Evolutionary conservation across 2,797 vertebrate species (phyloP).

Genomic region (Rhynchotus rufescens): DNA sequence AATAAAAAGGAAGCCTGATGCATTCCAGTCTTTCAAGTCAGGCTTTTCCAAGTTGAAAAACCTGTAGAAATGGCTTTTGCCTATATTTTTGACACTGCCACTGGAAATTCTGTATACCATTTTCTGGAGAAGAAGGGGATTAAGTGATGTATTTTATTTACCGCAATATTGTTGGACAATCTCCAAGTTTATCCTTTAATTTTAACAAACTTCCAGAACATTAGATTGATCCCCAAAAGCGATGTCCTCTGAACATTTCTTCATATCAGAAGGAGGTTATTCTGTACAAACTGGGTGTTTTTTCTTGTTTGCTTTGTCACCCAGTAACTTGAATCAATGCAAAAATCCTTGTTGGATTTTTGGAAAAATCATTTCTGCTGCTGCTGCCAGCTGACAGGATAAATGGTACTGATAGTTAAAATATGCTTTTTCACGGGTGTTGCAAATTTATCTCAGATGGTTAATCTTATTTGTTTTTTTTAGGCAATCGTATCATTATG

Average conservation of each 20-base stretch:
- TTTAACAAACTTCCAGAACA: background rate
- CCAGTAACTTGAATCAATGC: background rate
- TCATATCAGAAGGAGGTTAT: background rate
- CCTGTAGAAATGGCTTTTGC: background rate
- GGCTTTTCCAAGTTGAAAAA: background rate
- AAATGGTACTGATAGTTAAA: background rate
- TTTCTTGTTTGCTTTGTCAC: background rate
- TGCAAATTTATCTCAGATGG: background rate
- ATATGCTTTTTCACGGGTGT: background rate
- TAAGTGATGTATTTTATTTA: background rate
- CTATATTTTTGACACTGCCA: background rate
- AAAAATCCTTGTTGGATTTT: background rate
- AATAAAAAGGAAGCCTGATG: background rate
- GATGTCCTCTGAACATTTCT: background rate
- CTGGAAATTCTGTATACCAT: background rate
- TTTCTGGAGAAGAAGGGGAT: background rate
- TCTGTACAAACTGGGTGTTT: background rate
- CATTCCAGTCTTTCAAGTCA: background rate
- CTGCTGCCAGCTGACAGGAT: background rate
- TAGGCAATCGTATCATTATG: slow-evolving; percentile 99
- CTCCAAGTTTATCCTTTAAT: background rate
- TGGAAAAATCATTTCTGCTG: background rate
- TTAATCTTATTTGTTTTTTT: background rate
- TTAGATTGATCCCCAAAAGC: background rate
- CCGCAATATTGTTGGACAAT: background rate